A percentile compares a stretch with the other conserved stretches of the same genome.
Evolutionary conservation across 2,797 vertebrate genomes (phyloP).

Genomic region (Gambelia wislizenii): DNA sequence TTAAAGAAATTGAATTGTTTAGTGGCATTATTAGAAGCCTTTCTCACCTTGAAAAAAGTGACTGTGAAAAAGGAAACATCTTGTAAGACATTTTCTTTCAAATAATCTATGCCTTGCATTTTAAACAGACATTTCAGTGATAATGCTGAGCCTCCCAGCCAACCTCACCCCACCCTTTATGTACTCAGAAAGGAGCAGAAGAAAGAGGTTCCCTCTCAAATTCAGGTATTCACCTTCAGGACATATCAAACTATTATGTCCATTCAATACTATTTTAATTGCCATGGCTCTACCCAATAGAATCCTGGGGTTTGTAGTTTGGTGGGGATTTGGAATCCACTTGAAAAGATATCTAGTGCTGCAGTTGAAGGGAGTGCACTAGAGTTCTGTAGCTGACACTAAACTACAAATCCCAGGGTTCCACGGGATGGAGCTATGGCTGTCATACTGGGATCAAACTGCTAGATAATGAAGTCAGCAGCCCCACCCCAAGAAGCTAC

Average conservation of each 20-base stretch:
- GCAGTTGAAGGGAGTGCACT: too few relatives aligned
- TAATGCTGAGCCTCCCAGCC: neutral
- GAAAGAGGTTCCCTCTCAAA: neutral
- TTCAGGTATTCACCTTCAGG: too few relatives aligned
- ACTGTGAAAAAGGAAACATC: constrained; percentile 10
- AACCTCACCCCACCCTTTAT: neutral
- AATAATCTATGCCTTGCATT: constrained; percentile 28
- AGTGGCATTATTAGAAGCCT: constrained; percentile 50
- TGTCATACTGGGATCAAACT: too few relatives aligned
- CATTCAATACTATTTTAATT: too few relatives aligned
- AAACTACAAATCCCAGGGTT: too few relatives aligned
- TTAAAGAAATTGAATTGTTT: constrained; percentile 57
- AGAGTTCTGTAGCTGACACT: too few relatives aligned
- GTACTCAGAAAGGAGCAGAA: neutral
- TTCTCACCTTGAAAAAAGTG: constrained; percentile 24
- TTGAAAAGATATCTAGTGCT: too few relatives aligned
- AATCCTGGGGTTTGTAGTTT: too few relatives aligned
- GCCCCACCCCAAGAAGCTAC: neutral
- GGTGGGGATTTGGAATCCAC: too few relatives aligned
- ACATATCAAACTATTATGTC: too few relatives aligned
- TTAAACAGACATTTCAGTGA: neutral
- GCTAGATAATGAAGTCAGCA: neutral
- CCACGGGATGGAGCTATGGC: too few relatives aligned
- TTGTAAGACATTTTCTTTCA: neutral
- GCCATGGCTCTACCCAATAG: too few relatives aligned